A percentile compares a stretch with the other conserved stretches of the same genome.
These are phyloP conservation scores for Lagocephalus sceleratus DNA, from an alignment of 2,797 vertebrate genomes.

Conservation along the genomic window DNA sequence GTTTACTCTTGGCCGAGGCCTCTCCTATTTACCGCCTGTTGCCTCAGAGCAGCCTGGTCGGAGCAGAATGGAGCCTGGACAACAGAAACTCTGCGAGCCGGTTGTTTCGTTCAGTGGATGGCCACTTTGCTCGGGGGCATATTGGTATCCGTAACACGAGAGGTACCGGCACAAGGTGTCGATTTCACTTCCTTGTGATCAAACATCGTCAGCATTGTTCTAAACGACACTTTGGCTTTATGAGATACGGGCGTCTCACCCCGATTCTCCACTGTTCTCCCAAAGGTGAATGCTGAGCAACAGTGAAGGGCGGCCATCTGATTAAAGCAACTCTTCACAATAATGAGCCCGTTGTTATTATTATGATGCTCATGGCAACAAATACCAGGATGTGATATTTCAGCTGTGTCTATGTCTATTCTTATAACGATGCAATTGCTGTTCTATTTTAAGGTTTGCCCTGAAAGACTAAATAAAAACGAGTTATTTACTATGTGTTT, in stretches of 20 bases:
- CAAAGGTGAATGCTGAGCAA: slow-evolving; percentile 13
- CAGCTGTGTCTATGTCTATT: no score
- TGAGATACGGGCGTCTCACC: neutral
- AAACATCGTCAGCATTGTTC: slow-evolving; percentile 2
- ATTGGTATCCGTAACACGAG: slow-evolving; percentile 33
- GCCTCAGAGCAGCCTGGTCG: slow-evolving; percentile 26
- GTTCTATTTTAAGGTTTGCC: no score
- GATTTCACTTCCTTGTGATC: slow-evolving; percentile 22
- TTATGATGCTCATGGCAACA: slow-evolving; percentile 16
- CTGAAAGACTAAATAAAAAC: no score
- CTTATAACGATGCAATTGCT: no score
- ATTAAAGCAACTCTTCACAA: slow-evolving; percentile 31
- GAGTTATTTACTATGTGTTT: no score
- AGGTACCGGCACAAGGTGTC: slow-evolving; percentile 33
- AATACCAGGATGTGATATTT: no score
- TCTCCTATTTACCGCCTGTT: slow-evolving; percentile 29
- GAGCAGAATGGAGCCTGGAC: slow-evolving; percentile 37
- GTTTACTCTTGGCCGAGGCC: slow-evolving; percentile 38
- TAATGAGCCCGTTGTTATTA: slow-evolving; percentile 30
- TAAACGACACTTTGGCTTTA: slow-evolving; percentile 4
- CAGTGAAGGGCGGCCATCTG: neutral
- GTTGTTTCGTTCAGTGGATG: slow-evolving; percentile 50
- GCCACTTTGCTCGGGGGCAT: slow-evolving; percentile 47
- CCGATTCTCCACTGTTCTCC: neutral
- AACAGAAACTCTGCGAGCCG: slow-evolving; percentile 37